A percentile compares a stretch with the other conserved stretches of the same genome.
Evolutionary conservation across 2,113 vertebrate genomes (phyloP).

Genomic region (Pelecanus crispus): DNA sequence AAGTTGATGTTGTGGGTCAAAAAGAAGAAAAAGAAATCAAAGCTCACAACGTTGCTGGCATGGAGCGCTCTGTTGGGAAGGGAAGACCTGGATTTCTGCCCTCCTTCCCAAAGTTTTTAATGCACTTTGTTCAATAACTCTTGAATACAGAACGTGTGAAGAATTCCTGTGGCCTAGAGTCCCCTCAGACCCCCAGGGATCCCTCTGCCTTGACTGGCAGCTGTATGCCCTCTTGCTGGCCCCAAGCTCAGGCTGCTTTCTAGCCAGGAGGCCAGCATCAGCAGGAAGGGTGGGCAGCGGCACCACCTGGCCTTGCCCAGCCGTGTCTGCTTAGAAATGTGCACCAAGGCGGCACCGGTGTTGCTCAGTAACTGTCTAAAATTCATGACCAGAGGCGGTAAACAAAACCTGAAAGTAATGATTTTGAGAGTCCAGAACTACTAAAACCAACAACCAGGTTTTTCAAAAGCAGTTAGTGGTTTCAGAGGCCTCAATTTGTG

Average conservation of each 20-base stretch:
- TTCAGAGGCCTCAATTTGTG: not conserved
- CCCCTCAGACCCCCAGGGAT: not conserved
- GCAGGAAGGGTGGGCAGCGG: not conserved
- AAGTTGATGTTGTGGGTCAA: not conserved
- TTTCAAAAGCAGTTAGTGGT: not conserved
- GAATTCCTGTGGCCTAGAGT: not conserved
- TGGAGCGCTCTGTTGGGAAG: not conserved
- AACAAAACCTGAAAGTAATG: not conserved
- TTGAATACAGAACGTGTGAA: not conserved
- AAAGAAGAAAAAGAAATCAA: constrained; percentile 20
- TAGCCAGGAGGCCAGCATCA: not conserved
- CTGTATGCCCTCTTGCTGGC: not conserved
- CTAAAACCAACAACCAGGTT: not conserved
- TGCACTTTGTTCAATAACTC: not conserved
- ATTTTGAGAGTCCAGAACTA: not conserved
- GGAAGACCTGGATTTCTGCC: not conserved
- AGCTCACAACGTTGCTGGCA: not conserved
- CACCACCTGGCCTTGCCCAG: not conserved
- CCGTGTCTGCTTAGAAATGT: not conserved
- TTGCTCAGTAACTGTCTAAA: not conserved
- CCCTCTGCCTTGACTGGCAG: not conserved
- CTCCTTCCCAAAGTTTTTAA: not conserved
- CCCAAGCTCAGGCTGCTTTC: not conserved
- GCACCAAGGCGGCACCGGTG: not conserved
- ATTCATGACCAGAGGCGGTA: not conserved